phyloP scores from a whole-genome alignment of 1,140 invertebrate genomes.

The Neodiprion pinetum region DNA sequence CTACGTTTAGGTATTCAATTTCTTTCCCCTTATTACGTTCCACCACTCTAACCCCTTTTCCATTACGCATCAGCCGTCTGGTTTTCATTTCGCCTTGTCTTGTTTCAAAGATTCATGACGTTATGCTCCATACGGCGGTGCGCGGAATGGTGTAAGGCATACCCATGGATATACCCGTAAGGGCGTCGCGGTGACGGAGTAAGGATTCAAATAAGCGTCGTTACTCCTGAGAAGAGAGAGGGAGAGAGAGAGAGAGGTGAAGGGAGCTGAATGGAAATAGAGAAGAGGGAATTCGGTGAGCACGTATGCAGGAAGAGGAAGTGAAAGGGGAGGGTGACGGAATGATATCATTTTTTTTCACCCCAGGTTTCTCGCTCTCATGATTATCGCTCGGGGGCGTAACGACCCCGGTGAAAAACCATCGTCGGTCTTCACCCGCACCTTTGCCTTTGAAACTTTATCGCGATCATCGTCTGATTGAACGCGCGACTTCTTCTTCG shows the following conservation, averaged over 20 bases:
- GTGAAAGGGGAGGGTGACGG: too few species aligned
- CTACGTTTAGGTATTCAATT: neutral
- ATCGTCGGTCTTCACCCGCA: constrained; percentile 28
- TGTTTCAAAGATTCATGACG: neutral
- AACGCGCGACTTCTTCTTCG: constrained; percentile 24
- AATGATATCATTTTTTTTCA: neutral
- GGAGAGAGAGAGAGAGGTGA: too few species aligned
- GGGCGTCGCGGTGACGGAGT: neutral
- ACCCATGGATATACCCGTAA: too few species aligned
- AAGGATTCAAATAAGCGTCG: neutral
- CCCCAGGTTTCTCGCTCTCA: neutral
- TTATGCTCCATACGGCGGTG: too few species aligned
- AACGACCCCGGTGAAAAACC: constrained; percentile 21
- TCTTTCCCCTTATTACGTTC: neutral
- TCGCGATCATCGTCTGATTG: constrained; percentile 17
- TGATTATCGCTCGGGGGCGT: neutral
- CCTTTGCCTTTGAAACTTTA: constrained; percentile 20
- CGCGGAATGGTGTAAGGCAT: too few species aligned
- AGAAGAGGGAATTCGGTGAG: too few species aligned
- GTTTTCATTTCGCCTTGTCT: neutral
- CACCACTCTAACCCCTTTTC: neutral
- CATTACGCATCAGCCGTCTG: neutral
- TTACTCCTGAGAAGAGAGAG: neutral
- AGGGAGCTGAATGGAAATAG: too few species aligned
- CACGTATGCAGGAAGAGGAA: too few species aligned